Percentiles rank a stretch among this genome's conserved stretches.
phyloP scores from a whole-genome alignment of 2,113 vertebrate genomes.

The Ahaetulla prasina region DNA sequence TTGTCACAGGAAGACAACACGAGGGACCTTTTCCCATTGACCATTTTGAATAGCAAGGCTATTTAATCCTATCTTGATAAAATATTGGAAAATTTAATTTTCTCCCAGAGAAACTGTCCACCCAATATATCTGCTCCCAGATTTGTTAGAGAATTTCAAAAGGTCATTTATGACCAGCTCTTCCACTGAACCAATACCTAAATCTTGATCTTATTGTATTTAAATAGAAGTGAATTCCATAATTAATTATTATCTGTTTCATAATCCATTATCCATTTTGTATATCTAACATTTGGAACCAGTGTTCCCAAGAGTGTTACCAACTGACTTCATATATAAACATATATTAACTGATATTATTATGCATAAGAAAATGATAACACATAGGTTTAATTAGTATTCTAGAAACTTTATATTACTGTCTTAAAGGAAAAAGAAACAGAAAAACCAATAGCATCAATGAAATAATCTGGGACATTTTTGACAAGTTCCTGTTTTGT shows the following conservation, averaged over 20 bases:
- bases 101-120: not conserved
- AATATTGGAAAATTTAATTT: not conserved
- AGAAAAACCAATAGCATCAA: not conserved
- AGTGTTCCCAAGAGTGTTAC: not conserved
- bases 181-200: not conserved
- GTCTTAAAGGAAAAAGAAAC: not conserved
- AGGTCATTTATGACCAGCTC: not conserved
- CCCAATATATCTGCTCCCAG: not conserved
- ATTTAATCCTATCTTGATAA: not conserved
- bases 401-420: not conserved
- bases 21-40: not conserved
- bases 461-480: not conserved
- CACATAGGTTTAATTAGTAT: not conserved
- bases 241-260: not conserved
- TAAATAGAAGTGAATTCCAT: not conserved
- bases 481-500: not conserved
- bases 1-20: not conserved
- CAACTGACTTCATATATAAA: not conserved
- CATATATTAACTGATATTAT: not conserved
- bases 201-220: not conserved
- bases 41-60: not conserved
- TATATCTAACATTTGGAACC: not conserved
- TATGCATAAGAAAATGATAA: not conserved
- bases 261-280: not conserved
- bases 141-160: not conserved